Evolutionary conservation across 2,888 invertebrate species (phyloP).

Genomic region (Erynnis tages): DNA sequence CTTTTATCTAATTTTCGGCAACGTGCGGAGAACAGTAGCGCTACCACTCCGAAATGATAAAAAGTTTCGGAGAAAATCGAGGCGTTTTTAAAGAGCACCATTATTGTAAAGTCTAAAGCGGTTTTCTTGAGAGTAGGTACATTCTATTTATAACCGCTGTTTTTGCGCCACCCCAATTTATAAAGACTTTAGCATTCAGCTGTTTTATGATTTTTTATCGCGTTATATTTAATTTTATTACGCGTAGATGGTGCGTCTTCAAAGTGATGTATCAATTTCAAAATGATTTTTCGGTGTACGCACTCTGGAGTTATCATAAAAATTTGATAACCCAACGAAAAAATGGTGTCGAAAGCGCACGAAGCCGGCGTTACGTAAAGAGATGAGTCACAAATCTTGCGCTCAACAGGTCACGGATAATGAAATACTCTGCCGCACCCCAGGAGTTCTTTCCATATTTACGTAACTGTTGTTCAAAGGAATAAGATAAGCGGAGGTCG

Average conservation of each 20-base stretch:
- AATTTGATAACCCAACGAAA: conserved; percentile 40
- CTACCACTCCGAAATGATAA: conserved; percentile 4
- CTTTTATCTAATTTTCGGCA: conserved; percentile 22
- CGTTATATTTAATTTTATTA: conserved; percentile 14
- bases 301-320: conserved; percentile 33
- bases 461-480: conserved; percentile 67
- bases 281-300: conserved; percentile 18
- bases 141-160: conserved; percentile 8
- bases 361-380: conserved; percentile 45
- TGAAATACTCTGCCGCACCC: conserved; percentile 67
- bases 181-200: conserved; percentile 1
- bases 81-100: conserved; percentile 13
- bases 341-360: conserved; percentile 43
- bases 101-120: conserved; percentile 3
- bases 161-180: conserved; percentile 8
- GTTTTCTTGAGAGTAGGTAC: conserved; percentile 4
- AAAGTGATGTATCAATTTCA: conserved; percentile 22
- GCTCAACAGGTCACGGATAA: conserved; percentile 78
- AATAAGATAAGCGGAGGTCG: conserved; percentile 62
- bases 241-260: conserved; percentile 10
- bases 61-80: conserved; percentile 14
- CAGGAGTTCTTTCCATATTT: conserved; percentile 69
- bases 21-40: conserved; percentile 16
- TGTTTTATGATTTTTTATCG: conserved; percentile 17
- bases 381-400: conserved; percentile 68